A percentile compares a stretch with the other conserved stretches of the same genome.
Evolutionary conservation across 2,888 invertebrate genomes (phyloP).

Genomic region (Schizaphis graminum): DNA sequence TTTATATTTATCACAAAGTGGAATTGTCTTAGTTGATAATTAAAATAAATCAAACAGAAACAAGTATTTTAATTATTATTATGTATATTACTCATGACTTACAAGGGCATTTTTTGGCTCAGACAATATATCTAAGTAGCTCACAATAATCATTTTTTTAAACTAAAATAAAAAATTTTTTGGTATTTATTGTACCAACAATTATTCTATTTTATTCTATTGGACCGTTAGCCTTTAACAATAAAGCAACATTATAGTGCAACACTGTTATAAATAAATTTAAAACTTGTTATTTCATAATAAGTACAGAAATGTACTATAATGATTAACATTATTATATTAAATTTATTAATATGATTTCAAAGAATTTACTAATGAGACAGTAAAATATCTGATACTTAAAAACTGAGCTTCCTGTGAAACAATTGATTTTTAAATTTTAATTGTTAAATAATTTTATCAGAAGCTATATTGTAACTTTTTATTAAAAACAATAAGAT

Average conservation of each 20-base stretch:
- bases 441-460: neutral
- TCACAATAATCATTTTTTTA: neutral
- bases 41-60: neutral
- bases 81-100: neutral
- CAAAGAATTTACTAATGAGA: neutral
- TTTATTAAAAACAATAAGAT: neutral
- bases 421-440: neutral
- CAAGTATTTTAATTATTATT: neutral
- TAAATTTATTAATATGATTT: neutral
- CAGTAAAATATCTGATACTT: neutral
- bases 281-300: neutral
- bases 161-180: neutral
- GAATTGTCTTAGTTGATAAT: neutral
- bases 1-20: neutral
- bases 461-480: neutral
- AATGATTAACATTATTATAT: neutral
- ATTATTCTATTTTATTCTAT: neutral
- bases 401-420: neutral
- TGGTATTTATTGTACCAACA: neutral
- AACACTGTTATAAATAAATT: neutral
- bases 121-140: neutral
- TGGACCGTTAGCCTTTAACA: neutral
- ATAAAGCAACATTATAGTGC: neutral
- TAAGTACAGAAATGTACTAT: neutral
- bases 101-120: neutral